Percentiles rank a stretch among this genome's conserved stretches.
These are phyloP conservation scores for Ooceraea biroi DNA, from an alignment of 1,140 invertebrate species.

Conservation along the genomic window DNA sequence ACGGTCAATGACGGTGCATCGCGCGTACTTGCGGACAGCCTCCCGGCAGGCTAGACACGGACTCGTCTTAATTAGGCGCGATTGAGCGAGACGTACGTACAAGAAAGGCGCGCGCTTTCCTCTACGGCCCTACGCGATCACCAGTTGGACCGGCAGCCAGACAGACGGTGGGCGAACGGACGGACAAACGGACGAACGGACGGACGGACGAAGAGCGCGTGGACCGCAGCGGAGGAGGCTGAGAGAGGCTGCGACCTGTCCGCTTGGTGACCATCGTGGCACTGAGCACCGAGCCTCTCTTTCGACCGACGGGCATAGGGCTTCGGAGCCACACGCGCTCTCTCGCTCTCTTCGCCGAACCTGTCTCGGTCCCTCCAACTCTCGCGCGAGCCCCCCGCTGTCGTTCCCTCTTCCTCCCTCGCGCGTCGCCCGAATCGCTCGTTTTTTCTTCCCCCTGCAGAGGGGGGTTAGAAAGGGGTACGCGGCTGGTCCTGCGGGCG, in stretches of 20 bases:
- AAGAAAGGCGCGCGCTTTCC: constrained; percentile 25
- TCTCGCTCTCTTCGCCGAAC: constrained; percentile 63
- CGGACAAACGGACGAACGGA: constrained; percentile 1
- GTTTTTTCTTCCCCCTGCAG: constrained; percentile 21
- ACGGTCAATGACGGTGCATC: constrained; percentile 72
- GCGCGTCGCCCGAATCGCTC: constrained; percentile 18
- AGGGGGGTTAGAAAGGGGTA: background rate
- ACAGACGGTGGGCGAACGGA: background rate
- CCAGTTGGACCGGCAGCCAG: constrained; percentile 1
- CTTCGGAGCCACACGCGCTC: constrained; percentile 72
- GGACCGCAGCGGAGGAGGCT: constrained; percentile 30
- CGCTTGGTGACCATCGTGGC: constrained; percentile 83
- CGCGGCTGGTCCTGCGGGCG: constrained; percentile 24
- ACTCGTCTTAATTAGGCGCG: constrained; percentile 74
- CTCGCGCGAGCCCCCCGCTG: constrained; percentile 29
- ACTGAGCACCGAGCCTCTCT: constrained; percentile 80
- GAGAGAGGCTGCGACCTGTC: constrained; percentile 74
- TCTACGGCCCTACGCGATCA: constrained; percentile 22
- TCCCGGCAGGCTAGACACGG: constrained; percentile 34
- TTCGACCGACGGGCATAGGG: constrained; percentile 78
- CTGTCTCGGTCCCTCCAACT: constrained; percentile 50
- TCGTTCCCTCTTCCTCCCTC: constrained; percentile 10
- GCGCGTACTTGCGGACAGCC: background rate
- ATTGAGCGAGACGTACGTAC: constrained; percentile 68
- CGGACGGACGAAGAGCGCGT: background rate